Conservation (phyloP, 2,797 vertebrate species). For the Enteromius viviparus region DNA sequence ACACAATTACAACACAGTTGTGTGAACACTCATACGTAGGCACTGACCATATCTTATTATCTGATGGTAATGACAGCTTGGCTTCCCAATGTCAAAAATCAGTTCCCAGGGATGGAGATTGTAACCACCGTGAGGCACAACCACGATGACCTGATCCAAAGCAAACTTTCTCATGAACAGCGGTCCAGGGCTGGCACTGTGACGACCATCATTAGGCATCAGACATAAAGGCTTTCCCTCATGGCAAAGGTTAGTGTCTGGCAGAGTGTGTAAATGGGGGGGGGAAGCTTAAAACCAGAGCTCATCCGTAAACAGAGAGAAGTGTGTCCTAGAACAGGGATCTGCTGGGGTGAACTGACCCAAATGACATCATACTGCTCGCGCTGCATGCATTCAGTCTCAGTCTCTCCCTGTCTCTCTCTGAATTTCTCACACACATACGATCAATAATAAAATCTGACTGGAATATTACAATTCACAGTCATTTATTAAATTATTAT, state of each 20-base stretch:
- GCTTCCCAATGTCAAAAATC: conserved; percentile 16
- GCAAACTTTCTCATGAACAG: conserved; percentile 42
- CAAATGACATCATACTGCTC: conserved; percentile 17
- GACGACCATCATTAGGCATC: conserved; percentile 26
- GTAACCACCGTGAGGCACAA: conserved; percentile 7
- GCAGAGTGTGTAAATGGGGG: conserved; percentile 29
- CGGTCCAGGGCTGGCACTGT: conserved; percentile 36
- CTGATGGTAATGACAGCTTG: neutral
- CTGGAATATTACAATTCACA: neutral
- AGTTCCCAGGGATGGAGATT: conserved; percentile 7
- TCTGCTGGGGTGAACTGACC: conserved; percentile 26
- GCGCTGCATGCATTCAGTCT: neutral
- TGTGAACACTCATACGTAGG: neutral
- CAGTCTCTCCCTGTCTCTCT: neutral
- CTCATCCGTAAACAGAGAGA: conserved; percentile 48
- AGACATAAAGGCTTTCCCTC: conserved; percentile 61
- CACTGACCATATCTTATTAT: conserved; percentile 7
- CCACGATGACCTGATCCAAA: conserved; percentile 20
- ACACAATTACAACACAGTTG: neutral
- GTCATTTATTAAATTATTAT: neutral
- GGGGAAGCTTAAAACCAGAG: conserved; percentile 50
- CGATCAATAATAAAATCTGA: neutral
- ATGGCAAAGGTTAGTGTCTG: conserved; percentile 64
- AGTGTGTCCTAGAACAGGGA: conserved; percentile 43
- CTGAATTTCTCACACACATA: neutral